phyloP scores from a whole-genome alignment of 2,797 vertebrate genomes.

The Melanogrammus aeglefinus region DNA sequence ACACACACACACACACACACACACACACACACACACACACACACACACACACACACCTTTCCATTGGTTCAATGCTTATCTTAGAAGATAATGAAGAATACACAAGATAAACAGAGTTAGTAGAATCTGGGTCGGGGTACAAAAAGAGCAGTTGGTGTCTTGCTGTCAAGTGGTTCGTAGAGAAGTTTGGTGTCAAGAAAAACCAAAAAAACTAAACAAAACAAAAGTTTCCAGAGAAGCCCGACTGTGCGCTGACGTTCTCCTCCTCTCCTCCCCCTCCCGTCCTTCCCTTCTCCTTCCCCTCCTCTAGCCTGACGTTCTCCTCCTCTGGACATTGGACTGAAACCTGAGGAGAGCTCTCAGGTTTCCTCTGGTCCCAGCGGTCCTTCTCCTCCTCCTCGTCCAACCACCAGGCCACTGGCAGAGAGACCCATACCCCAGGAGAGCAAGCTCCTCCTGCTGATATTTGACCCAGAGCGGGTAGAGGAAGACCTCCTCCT shows the following conservation, averaged over 20 bases:
- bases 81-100: background rate
- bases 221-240: constrained; percentile 1
- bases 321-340: background rate
- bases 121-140: background rate
- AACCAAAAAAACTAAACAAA: background rate
- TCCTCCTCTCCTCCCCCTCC: background rate
- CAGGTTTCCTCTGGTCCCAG: constrained; percentile 1
- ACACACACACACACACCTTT: constrained; percentile 8
- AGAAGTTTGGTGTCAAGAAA: background rate
- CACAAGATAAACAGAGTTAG: background rate
- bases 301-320: constrained; percentile 1
- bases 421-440: constrained; percentile 1
- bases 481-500: background rate
- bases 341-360: constrained; percentile 2
- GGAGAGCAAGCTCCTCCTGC: background rate
- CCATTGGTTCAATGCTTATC: constrained; percentile 58
- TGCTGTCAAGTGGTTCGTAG: background rate
- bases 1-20: constrained; percentile 14
- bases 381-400: constrained; percentile 21
- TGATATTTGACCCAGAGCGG: background rate
- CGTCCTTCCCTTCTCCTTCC: background rate
- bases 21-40: constrained; percentile 9
- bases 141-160: background rate
- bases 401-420: constrained; percentile 43
- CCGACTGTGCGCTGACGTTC: background rate